Conservation (phyloP, 2,113 vertebrate species). For the Podiceps cristatus region DNA sequence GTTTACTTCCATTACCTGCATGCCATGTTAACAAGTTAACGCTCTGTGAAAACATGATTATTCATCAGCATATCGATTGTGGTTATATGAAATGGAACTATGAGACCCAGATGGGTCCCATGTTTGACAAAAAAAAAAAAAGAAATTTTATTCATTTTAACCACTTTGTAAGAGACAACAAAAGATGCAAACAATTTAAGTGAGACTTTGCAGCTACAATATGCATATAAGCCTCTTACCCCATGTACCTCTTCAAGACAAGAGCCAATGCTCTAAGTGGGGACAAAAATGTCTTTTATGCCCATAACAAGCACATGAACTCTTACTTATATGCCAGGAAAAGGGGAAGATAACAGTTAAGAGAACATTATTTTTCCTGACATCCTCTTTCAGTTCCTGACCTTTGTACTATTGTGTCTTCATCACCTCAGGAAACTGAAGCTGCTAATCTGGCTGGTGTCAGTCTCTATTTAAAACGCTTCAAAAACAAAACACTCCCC, state of each 20-base stretch:
- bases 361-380: not conserved
- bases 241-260: not conserved
- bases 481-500: not conserved
- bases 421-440: not conserved
- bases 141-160: not conserved
- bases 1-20: not conserved
- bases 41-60: not conserved
- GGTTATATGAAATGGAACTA: not conserved
- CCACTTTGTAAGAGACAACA: not conserved
- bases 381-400: not conserved
- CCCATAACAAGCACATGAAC: not conserved
- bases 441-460: not conserved
- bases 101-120: rapidly evolving
- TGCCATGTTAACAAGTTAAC: not conserved
- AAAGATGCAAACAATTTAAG: not conserved
- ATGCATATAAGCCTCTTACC: not conserved
- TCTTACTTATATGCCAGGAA: not conserved
- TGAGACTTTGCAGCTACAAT: not conserved
- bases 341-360: not conserved
- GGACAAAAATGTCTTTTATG: not conserved
- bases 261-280: not conserved
- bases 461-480: not conserved
- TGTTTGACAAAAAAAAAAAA: not conserved
- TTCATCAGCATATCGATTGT: not conserved
- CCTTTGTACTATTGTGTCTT: not conserved